Conservation (phyloP, 92 coral and sea anemone genomes). For the Galaxea fascicularis region DNA sequence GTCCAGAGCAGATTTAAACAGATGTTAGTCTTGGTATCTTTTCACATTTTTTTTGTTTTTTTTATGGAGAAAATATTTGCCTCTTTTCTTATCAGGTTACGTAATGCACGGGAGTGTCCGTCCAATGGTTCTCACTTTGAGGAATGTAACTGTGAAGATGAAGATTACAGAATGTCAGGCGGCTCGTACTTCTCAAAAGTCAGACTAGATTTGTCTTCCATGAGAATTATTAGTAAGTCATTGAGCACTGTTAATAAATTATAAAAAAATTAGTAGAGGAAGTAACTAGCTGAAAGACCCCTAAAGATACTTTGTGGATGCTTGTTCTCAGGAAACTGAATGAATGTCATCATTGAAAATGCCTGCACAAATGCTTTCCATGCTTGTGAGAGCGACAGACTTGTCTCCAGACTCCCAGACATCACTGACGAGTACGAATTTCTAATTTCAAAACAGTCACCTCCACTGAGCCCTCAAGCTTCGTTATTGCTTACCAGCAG, state of each 20-base stretch:
- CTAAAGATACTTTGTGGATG: background rate
- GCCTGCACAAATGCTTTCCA: background rate
- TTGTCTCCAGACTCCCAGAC: no score
- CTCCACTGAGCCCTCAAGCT: no score
- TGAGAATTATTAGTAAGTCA: constrained; percentile 84
- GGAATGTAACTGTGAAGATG: constrained; percentile 78
- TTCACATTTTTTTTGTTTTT: no score
- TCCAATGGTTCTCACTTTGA: constrained; percentile 77
- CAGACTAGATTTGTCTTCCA: constrained; percentile 75
- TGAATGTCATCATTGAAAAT: background rate
- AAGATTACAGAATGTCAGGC: constrained; percentile 79
- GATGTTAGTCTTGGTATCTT: no score
- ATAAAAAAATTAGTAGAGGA: no score
- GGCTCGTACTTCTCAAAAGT: constrained; percentile 92
- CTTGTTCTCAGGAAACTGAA: background rate
- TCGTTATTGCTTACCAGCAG: no score
- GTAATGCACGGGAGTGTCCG: constrained; percentile 80
- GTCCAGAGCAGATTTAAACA: no score
- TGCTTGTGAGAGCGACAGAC: background rate
- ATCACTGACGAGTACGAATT: no score
- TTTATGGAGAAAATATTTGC: background rate
- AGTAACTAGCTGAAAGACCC: background rate
- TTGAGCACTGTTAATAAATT: background rate
- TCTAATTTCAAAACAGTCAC: no score
- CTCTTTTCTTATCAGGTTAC: constrained; percentile 68